phyloP scores from a whole-genome alignment of 2,888 invertebrate species.

The Trimorus sp. region DNA sequence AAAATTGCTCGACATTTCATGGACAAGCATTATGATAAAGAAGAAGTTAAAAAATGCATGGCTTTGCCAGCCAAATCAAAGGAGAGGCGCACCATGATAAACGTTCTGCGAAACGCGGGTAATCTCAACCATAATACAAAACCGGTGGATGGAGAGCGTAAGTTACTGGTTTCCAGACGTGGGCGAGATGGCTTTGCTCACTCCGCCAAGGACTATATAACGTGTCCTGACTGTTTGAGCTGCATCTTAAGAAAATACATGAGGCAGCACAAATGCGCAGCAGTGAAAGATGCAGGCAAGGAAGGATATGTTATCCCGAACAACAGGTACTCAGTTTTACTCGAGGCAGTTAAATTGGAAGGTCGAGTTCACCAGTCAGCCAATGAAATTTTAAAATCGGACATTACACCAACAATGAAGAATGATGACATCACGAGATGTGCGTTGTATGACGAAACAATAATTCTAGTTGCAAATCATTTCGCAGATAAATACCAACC shows the following conservation, averaged over 20 bases:
- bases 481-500: conserved; percentile 19
- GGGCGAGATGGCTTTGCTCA: background rate
- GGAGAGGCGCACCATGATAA: background rate
- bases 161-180: background rate
- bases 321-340: background rate
- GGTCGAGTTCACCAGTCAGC: conserved; percentile 15
- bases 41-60: background rate
- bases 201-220: background rate
- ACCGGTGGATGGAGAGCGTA: background rate
- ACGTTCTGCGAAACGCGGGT: background rate
- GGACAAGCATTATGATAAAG: background rate
- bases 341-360: conserved; percentile 11
- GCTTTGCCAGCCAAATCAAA: background rate
- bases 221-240: background rate
- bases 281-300: background rate
- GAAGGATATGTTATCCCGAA: background rate
- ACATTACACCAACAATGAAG: conserved; percentile 1
- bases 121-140: background rate
- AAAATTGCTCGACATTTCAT: background rate
- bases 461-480: conserved; percentile 26
- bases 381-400: conserved; percentile 2
- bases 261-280: background rate
- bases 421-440: conserved; percentile 21
- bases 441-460: conserved; percentile 1
- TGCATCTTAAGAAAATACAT: background rate